A percentile compares a stretch with the other conserved stretches of the same genome.
These are phyloP conservation scores for Bombus sibiricus DNA, from an alignment of 1,140 invertebrate species.

Conservation along the genomic window DNA sequence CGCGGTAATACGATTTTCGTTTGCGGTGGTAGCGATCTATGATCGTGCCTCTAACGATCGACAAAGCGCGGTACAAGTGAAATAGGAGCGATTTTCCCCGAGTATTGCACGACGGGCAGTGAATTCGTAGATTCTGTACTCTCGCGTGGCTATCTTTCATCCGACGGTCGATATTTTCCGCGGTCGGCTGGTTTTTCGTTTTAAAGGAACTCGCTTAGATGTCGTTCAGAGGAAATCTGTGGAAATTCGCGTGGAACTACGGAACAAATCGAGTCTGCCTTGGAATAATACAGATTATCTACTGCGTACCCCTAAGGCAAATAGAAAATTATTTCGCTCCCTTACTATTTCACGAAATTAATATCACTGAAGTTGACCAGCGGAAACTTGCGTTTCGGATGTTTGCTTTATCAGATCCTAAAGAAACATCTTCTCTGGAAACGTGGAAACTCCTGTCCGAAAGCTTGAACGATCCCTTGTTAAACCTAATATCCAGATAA, in stretches of 20 bases:
- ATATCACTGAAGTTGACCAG: background rate
- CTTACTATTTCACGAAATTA: background rate
- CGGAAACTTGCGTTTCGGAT: background rate
- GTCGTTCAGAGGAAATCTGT: background rate
- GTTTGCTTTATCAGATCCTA: background rate
- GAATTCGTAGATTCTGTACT: background rate
- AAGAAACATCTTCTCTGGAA: background rate
- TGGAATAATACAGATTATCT: background rate
- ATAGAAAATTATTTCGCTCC: background rate
- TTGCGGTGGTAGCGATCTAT: constrained; percentile 7
- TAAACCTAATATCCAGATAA: background rate
- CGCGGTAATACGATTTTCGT: constrained; percentile 35
- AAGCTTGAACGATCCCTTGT: background rate
- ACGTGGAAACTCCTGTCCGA: too few species aligned
- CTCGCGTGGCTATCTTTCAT: background rate
- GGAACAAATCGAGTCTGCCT: background rate
- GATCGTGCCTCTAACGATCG: constrained; percentile 28
- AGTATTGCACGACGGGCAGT: background rate
- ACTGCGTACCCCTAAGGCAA: background rate
- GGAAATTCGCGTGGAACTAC: background rate
- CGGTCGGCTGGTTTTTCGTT: background rate
- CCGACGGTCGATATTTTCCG: background rate
- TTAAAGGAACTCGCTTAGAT: background rate
- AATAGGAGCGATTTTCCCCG: background rate
- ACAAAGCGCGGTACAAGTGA: background rate